Evolutionary conservation across 2,888 invertebrate species (phyloP).

Genomic region (Sussaba pulchella): DNA sequence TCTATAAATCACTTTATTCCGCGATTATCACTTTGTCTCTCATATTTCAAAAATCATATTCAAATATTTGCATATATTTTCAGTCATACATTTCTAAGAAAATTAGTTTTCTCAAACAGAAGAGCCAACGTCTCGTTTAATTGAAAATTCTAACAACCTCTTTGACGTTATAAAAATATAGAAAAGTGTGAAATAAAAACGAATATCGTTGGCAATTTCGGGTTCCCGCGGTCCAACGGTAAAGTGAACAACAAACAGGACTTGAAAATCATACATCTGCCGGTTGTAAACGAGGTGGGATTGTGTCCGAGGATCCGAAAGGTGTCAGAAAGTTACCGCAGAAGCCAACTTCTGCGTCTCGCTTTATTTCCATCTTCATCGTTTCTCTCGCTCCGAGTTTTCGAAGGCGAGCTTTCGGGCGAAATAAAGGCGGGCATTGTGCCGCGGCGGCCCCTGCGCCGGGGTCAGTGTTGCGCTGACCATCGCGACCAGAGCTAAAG

Average conservation of each 20-base stretch:
- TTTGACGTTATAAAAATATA: too few relatives aligned
- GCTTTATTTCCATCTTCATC: conserved; percentile 42
- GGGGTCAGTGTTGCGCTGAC: conserved; percentile 35
- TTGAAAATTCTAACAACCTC: too few relatives aligned
- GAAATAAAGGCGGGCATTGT: conserved; percentile 50
- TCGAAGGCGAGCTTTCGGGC: conserved; percentile 47
- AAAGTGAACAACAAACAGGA: not conserved
- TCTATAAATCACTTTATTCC: too few relatives aligned
- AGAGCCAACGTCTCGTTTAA: too few relatives aligned
- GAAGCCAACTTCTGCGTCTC: conserved; percentile 26
- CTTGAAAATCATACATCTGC: not conserved
- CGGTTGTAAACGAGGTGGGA: not conserved
- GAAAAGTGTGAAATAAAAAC: too few relatives aligned
- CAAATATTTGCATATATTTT: too few relatives aligned
- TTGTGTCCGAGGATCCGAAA: conserved; percentile 29
- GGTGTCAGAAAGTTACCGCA: conserved; percentile 61
- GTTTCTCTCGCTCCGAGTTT: conserved; percentile 45
- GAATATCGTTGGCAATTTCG: too few relatives aligned
- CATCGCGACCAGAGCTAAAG: not conserved
- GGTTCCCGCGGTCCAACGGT: too few relatives aligned
- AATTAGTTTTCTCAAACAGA: too few relatives aligned
- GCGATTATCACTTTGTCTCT: too few relatives aligned
- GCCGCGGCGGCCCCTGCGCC: not conserved
- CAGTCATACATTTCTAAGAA: too few relatives aligned
- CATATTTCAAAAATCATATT: too few relatives aligned